phyloP scores from a whole-genome alignment of 2,888 invertebrate genomes.

The Zygothrica quintamaculata region DNA sequence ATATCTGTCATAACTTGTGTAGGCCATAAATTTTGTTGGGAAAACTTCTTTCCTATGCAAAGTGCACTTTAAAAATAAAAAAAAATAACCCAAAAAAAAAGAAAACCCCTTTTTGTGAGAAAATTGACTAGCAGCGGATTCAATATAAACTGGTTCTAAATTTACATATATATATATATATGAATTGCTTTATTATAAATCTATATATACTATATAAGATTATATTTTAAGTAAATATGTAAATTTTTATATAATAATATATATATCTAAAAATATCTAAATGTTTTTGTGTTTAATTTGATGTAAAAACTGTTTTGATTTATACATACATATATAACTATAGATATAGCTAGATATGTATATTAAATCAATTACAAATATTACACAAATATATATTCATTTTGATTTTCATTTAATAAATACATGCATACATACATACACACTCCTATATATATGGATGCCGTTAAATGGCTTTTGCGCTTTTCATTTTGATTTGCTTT shows the following conservation, averaged over 20 bases:
- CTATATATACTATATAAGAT: too few relatives aligned
- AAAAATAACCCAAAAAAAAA: too few relatives aligned
- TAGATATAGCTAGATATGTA: too few relatives aligned
- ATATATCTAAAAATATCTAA: constrained; percentile 1
- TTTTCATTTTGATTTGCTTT: constrained; percentile 38
- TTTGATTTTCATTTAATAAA: too few relatives aligned
- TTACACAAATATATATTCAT: neutral
- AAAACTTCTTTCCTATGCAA: constrained; percentile 15
- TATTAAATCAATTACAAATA: constrained; percentile 24
- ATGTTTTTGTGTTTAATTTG: constrained; percentile 38
- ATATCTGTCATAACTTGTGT: constrained; percentile 63
- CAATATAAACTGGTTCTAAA: too few relatives aligned
- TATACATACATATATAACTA: constrained; percentile 3
- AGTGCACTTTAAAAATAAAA: constrained; percentile 10
- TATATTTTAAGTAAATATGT: too few relatives aligned
- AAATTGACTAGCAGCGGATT: constrained; percentile 4
- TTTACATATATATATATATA: too few relatives aligned
- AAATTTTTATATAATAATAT: too few relatives aligned
- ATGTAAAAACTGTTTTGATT: constrained; percentile 9
- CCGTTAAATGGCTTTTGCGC: constrained; percentile 19
- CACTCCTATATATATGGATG: constrained; percentile 1
- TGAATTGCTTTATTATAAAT: too few relatives aligned
- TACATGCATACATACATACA: constrained; percentile 4
- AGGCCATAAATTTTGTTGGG: constrained; percentile 21
- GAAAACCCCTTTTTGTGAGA: constrained; percentile 39